Conservation (phyloP, 2,888 invertebrate genomes). For the Liopterus haemorrhoidalis region DNA sequence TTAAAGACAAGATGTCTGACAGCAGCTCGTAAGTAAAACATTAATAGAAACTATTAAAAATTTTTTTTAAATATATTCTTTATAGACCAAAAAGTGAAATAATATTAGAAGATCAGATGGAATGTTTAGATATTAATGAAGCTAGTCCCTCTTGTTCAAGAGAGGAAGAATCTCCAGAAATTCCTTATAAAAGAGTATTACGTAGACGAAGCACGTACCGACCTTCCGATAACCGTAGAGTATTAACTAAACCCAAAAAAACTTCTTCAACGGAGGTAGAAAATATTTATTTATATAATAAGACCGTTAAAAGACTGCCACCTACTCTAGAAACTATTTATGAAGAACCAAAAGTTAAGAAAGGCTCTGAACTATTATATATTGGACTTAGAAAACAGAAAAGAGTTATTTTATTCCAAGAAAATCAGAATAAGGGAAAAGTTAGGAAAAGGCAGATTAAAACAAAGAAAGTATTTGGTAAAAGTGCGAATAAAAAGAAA, state of each 20-base stretch:
- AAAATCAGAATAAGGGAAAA: constrained; percentile 47
- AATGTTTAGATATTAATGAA: constrained; percentile 19
- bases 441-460: constrained; percentile 54
- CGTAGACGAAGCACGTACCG: constrained; percentile 15
- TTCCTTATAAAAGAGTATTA: constrained; percentile 6
- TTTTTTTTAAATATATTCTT: no score
- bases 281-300: constrained; percentile 54
- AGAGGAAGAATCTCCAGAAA: constrained; percentile 1
- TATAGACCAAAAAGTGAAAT: constrained; percentile 4
- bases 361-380: constrained; percentile 36
- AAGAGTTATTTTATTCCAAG: constrained; percentile 15
- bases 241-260: constrained; percentile 16
- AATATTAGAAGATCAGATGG: constrained; percentile 16
- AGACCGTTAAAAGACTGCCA: constrained; percentile 48
- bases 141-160: neutral
- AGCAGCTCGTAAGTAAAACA: no score
- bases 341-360: constrained; percentile 53
- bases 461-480: constrained; percentile 52
- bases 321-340: constrained; percentile 58
- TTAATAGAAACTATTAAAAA: no score
- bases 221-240: constrained; percentile 15
- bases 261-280: constrained; percentile 1
- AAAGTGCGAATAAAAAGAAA: constrained; percentile 49
- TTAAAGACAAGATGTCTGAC: no score
- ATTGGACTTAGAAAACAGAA: constrained; percentile 16